Conservation (phyloP, 2,113 vertebrate species). For the Turnix velox region DNA sequence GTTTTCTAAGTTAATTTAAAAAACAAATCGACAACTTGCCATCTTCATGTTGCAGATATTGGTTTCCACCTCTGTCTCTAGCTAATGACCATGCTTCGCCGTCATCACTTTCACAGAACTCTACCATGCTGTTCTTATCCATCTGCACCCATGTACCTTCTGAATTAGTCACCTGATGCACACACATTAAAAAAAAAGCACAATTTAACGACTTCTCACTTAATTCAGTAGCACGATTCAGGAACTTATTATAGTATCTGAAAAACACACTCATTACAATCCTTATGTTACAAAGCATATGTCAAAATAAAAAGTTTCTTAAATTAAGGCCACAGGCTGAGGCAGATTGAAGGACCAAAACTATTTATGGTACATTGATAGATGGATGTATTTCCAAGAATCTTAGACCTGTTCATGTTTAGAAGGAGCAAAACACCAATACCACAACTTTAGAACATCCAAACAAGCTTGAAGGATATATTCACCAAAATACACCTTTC, state of each 20-base stretch:
- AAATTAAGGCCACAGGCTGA: conserved; percentile 75
- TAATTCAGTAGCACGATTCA: conserved; percentile 26
- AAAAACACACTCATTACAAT: conserved; percentile 23
- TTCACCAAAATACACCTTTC: background rate
- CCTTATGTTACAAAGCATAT: background rate
- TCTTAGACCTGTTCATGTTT: background rate
- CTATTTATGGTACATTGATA: background rate
- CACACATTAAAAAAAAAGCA: conserved; percentile 75
- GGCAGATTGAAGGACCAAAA: conserved; percentile 52
- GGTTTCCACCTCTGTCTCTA: conserved; percentile 94
- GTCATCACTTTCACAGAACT: conserved; percentile 99
- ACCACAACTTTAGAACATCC: background rate
- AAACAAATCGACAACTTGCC: conserved; percentile 80
- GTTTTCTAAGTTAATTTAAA: background rate
- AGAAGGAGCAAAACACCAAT: background rate
- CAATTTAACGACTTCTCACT: conserved; percentile 58
- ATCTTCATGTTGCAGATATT: conserved; percentile 95
- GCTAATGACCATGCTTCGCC: conserved; percentile 98
- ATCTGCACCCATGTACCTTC: conserved; percentile 98
- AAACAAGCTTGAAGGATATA: conserved; percentile 1
- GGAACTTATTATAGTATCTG: conserved; percentile 40
- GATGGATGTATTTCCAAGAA: background rate
- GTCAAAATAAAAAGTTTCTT: conserved; percentile 51
- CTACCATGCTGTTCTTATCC: conserved; percentile 99
- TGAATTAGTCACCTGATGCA: conserved; percentile 92